phyloP scores from a whole-genome alignment of 2,888 invertebrate species.

The Exocentrus adspersus region DNA sequence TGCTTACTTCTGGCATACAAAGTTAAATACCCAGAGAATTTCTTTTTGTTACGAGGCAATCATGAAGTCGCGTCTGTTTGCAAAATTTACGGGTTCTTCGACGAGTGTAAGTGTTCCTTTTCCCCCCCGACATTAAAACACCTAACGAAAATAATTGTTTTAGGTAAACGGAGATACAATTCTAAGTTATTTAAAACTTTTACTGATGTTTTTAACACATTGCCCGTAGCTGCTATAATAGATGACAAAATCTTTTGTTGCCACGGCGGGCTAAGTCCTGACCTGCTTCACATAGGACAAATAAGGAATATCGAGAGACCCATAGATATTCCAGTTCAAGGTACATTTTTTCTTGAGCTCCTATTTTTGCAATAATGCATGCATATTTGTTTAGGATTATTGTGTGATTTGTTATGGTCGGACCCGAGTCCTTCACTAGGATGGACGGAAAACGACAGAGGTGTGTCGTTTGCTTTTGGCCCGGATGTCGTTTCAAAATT shows the following conservation, averaged over 20 bases:
- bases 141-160: not conserved
- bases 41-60: conserved; percentile 74
- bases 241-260: conserved; percentile 60
- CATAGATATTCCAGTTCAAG: conserved; percentile 49
- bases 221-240: conserved; percentile 59
- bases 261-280: conserved; percentile 60
- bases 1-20: conserved; percentile 74
- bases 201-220: conserved; percentile 58
- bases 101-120: conserved; percentile 66
- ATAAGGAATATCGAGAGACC: conserved; percentile 54
- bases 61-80: conserved; percentile 76
- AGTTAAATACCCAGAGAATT: conserved; percentile 76
- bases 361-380: no score
- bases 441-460: conserved; percentile 55
- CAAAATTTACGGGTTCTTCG: conserved; percentile 73
- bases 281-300: conserved; percentile 54
- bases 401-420: conserved; percentile 57
- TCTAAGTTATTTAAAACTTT: conserved; percentile 59
- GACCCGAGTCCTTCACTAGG: conserved; percentile 51
- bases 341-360: no score
- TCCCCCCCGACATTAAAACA: no score
- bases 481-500: conserved; percentile 54
- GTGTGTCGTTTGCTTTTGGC: conserved; percentile 55
- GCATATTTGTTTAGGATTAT: conserved; percentile 43
- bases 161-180: conserved; percentile 59